Conservation (phyloP, 2,797 vertebrate species). For the Ctenopoma kingsleyae region DNA sequence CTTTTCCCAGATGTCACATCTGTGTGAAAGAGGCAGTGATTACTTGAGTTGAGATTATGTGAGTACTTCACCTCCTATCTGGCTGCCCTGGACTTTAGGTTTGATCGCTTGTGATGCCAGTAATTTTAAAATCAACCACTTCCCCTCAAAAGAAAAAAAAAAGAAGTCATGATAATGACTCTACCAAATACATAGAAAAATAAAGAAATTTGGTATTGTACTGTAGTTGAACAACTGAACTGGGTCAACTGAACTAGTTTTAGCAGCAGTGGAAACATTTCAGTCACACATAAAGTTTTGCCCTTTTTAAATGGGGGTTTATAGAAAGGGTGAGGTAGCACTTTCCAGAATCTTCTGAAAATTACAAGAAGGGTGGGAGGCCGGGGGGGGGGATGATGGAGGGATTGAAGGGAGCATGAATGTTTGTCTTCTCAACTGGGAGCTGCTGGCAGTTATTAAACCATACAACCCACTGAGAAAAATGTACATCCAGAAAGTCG, state of each 20-base stretch:
- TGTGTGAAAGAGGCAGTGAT: slow-evolving; percentile 20
- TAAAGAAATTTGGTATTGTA: not conserved
- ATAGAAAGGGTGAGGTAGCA: slow-evolving; percentile 78
- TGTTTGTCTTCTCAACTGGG: slow-evolving; percentile 52
- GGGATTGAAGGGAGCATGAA: slow-evolving; percentile 35
- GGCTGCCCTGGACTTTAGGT: slow-evolving; percentile 42
- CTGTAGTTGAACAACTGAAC: slow-evolving; percentile 24
- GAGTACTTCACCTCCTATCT: slow-evolving; percentile 17
- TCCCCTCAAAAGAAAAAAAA: slow-evolving; percentile 32
- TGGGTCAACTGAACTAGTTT: too few relatives aligned
- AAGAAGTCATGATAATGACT: slow-evolving; percentile 37
- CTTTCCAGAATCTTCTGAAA: slow-evolving; percentile 76
- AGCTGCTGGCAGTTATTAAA: slow-evolving; percentile 70
- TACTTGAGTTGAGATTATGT: not conserved
- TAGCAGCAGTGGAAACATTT: slow-evolving; percentile 55
- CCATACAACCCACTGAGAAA: slow-evolving; percentile 55
- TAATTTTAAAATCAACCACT: slow-evolving; percentile 21
- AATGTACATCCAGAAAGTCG: slow-evolving; percentile 53
- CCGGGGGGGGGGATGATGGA: slow-evolving; percentile 27
- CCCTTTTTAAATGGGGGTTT: slow-evolving; percentile 52
- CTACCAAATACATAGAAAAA: slow-evolving; percentile 17
- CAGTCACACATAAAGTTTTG: slow-evolving; percentile 48
- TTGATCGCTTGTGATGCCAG: slow-evolving; percentile 15
- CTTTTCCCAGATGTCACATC: slow-evolving; percentile 64
- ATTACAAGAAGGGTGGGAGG: slow-evolving; percentile 60